Percentiles rank a stretch among this genome's conserved stretches.
phyloP scores from a whole-genome alignment of 2,797 vertebrate species.

The Clarias fuscus region DNA sequence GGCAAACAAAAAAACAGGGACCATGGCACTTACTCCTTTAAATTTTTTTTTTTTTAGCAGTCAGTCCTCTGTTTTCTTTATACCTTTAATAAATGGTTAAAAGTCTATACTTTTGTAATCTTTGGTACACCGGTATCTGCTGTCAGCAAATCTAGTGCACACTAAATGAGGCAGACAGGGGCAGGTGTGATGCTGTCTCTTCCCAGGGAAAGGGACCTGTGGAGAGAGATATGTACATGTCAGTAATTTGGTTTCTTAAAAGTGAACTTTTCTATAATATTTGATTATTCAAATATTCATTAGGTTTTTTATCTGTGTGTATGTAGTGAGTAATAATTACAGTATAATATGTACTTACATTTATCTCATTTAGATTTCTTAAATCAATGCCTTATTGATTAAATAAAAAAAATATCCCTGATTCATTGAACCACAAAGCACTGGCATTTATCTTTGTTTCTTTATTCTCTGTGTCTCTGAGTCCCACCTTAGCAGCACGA shows the following conservation, averaged over 20 bases:
- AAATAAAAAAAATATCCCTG: background rate
- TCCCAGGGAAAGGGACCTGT: slow-evolving; percentile 84
- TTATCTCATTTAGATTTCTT: background rate
- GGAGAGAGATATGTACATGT: background rate
- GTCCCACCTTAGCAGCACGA: slow-evolving; percentile 32
- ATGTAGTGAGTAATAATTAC: background rate
- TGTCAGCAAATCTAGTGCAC: slow-evolving; percentile 76
- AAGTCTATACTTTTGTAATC: slow-evolving; percentile 86
- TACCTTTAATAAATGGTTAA: slow-evolving; percentile 58
- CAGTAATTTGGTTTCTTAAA: background rate
- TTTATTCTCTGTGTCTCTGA: slow-evolving; percentile 4
- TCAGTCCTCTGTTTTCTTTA: slow-evolving; percentile 28
- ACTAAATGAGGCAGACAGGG: slow-evolving; percentile 83
- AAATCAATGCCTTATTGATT: background rate
- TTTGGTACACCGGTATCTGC: slow-evolving; percentile 81
- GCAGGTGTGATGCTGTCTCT: slow-evolving; percentile 85
- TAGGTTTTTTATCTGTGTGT: background rate
- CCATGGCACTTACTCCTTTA: slow-evolving; percentile 33
- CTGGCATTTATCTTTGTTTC: background rate
- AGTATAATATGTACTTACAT: background rate
- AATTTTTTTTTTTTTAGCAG: slow-evolving; percentile 28
- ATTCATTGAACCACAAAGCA: background rate
- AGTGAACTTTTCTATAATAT: background rate
- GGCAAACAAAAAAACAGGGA: slow-evolving; percentile 27
- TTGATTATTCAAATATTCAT: background rate